phyloP scores from a whole-genome alignment of 2,797 vertebrate genomes.

The Octomys mimax region DNA sequence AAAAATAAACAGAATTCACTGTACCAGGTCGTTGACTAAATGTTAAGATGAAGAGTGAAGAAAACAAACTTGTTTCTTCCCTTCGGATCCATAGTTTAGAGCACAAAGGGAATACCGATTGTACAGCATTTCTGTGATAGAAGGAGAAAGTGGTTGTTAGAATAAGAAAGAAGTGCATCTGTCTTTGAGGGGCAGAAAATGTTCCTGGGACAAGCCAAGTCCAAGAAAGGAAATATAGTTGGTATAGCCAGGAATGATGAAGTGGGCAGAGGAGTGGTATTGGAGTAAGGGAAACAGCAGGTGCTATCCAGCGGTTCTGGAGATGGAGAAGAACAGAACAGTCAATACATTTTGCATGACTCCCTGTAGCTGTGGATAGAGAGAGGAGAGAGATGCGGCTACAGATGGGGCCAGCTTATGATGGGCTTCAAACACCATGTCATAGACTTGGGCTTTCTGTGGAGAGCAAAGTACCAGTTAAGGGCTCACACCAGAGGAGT shows the following conservation, averaged over 20 bases:
- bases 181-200: neutral
- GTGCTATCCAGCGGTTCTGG: neutral
- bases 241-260: neutral
- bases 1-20: neutral
- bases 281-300: neutral
- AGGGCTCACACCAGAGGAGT: neutral
- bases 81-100: neutral
- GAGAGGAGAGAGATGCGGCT: neutral
- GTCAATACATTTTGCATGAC: neutral
- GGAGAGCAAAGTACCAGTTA: neutral
- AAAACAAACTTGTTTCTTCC: conserved; percentile 26
- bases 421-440: neutral
- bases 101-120: neutral
- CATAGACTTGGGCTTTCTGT: neutral
- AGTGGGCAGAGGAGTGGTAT: neutral
- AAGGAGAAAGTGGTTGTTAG: neutral
- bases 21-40: neutral
- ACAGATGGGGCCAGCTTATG: neutral
- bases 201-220: neutral
- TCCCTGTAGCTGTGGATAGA: neutral
- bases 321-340: neutral
- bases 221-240: neutral
- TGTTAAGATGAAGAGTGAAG: neutral
- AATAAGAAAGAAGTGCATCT: neutral
- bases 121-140: neutral